Base-by-base conservation (phyloP, 2,113 vertebrate species). In the Electrona antarctica region DNA sequence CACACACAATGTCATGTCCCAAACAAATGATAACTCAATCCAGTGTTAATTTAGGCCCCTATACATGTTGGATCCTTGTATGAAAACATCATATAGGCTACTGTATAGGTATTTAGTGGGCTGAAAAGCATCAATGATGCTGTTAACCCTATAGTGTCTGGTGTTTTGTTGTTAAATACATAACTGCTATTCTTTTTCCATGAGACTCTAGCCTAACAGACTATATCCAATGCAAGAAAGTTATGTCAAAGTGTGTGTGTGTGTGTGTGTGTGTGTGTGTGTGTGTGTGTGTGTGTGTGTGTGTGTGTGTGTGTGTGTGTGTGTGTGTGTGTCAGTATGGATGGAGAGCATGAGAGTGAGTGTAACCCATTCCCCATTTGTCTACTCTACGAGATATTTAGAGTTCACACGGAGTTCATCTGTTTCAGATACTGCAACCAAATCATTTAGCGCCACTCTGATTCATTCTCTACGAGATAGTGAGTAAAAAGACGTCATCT, bases 371-470 rank as follows among this genome's bases (percentile, higher is more conserved):
- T 88, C 87, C 90, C 87, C 87, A 91, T 90, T 89, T 90, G 88
- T 93, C 89, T 91, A 86, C 88, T 93, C 89, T 91, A 86, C 88
- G 89, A 92, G 89, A 93, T 92, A 93, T 92, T 85, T 90, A 78
- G 93, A 92, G 93, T 94, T 93, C 93, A 93, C 47, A 14, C 76
- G 88, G 91, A 94, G 93, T 93, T 94, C 92, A 93, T 66, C 74
- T 84, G 85, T 85, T 84, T 78, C 51, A 51, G 79, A 84, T 85
- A 59, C 82, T 74, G 8, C 80, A 80, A 80, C 68, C 80, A 87
- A 88, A 85, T 90, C 86, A 54, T 67, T 84, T 75, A 80, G 50
- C 57, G 33, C 69, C 41, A 67, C 73, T 73, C 69, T 50, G 64
- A 70, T 74, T 60, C 73, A 78, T 58, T 61, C 45, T 73, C 57